Evolutionary conservation across 2,113 vertebrate species (phyloP), one percentile per base, ranked within the genome.

Genomic region (Onychostoma macrolepis): DNA sequence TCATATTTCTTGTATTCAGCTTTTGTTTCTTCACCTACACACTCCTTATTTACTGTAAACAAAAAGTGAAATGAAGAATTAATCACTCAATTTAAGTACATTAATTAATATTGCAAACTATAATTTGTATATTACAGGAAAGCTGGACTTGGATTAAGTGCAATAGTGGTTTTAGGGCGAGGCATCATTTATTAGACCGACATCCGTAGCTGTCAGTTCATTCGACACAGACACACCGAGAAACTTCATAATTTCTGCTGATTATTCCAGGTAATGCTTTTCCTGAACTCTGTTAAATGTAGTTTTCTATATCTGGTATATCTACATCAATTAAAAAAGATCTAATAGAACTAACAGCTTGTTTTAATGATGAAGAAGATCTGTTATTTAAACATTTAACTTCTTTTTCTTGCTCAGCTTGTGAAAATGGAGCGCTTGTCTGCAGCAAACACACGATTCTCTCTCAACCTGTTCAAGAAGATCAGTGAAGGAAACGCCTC

Each of bases 401-500:
- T 8, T 2, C 6, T 19, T 13, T 65, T 65, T 65, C 61, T 78
- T 33, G 21, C 21, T n/a, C 45, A 56, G 53, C 53, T 56, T 24
- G 19, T 56, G 53, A 56, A 56, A 56, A 56, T 56, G 53, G 53
- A 56, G 53, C 6, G 7, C 2, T 8, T 56, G 7, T 56, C 53
- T 24, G 53, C 19, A 56, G 53, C 53, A 56, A 56, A 56, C 53
- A 56, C 53, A 24, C 53, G 1, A 0, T 56, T 56, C 19, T 56
- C 53, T 56, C 53, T 56, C 2, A 24, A 56, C 2, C 53, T 56
- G 19, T 56, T 56, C 53, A 56, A 56, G 19, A 56, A 56, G 87
- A 89, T 98, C 75, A 94, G 91, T 30, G 89, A 89, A 77, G 74
- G 76, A 0, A 92, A 81, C 1, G 4, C 6, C 5, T 3, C 53